These are phyloP conservation scores for Mythimna lalbum DNA, from an alignment of 2,888 invertebrate genomes.

Conservation along the genomic window DNA sequence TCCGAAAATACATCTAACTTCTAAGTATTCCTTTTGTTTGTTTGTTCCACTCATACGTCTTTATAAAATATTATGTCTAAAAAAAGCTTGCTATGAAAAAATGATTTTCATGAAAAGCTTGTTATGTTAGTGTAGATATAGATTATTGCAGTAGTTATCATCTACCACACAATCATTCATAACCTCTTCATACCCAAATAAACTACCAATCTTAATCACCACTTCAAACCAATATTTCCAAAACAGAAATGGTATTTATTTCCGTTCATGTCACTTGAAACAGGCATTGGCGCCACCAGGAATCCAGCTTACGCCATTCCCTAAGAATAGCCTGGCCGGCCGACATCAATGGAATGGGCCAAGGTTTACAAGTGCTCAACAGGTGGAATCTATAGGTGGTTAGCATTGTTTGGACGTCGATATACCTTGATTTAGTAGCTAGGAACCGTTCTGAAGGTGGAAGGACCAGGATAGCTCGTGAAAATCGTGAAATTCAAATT, in stretches of 20 bases:
- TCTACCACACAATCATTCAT: too few species aligned
- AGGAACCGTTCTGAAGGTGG: background rate
- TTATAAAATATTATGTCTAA: too few species aligned
- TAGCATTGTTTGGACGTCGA: conserved; percentile 33
- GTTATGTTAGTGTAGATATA: too few species aligned
- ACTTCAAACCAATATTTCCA: conserved; percentile 10
- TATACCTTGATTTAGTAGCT: background rate
- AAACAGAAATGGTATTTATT: conserved; percentile 16
- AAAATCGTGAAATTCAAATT: too few species aligned
- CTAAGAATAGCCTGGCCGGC: conserved; percentile 48
- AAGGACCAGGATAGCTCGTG: too few species aligned
- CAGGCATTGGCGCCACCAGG: conserved; percentile 53
- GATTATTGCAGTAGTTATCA: too few species aligned
- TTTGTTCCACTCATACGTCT: too few species aligned
- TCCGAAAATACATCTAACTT: too few species aligned
- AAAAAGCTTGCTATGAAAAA: too few species aligned
- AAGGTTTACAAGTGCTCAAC: conserved; percentile 51
- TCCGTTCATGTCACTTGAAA: conserved; percentile 42
- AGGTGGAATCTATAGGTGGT: conserved; percentile 43
- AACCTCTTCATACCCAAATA: background rate
- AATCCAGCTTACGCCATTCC: conserved; percentile 50
- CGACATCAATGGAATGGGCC: conserved; percentile 49
- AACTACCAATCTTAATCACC: background rate
- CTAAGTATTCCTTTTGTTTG: too few species aligned
- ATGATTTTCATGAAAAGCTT: too few species aligned